Evolutionary conservation across 2,797 vertebrate species (phyloP).

Genomic region (Amblyraja radiata): DNA sequence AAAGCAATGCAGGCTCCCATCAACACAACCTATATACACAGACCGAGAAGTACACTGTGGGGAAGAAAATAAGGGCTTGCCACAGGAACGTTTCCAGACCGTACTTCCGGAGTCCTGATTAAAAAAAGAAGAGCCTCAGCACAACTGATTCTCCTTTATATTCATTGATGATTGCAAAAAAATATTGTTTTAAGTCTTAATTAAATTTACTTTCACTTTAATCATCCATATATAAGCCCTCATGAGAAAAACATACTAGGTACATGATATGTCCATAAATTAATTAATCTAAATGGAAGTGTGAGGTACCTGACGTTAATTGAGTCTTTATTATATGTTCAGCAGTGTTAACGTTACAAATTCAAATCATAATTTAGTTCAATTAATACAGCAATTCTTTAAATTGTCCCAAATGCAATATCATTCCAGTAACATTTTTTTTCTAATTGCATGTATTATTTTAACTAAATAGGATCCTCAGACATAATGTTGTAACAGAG

Average conservation of each 20-base stretch:
- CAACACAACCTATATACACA: constrained; percentile 79
- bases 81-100: constrained; percentile 67
- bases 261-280: too few species aligned
- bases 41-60: constrained; percentile 60
- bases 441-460: neutral
- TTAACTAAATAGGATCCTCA: neutral
- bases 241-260: too few species aligned
- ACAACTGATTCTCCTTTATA: neutral
- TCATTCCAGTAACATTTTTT: neutral
- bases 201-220: neutral
- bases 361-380: neutral
- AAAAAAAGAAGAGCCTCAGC: neutral
- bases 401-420: neutral
- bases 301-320: neutral
- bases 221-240: neutral
- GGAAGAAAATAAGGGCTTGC: constrained; percentile 83
- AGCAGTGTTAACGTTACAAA: neutral
- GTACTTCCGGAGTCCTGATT: constrained; percentile 64
- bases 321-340: too few species aligned
- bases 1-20: constrained; percentile 74
- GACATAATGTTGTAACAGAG: neutral
- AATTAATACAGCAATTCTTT: neutral
- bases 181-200: constrained; percentile 29
- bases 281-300: neutral
- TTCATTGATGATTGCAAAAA: neutral